Percentiles rank a stretch among this genome's conserved stretches.
phyloP scores from a whole-genome alignment of 2,888 invertebrate species.

The Drosophila siamana region DNA sequence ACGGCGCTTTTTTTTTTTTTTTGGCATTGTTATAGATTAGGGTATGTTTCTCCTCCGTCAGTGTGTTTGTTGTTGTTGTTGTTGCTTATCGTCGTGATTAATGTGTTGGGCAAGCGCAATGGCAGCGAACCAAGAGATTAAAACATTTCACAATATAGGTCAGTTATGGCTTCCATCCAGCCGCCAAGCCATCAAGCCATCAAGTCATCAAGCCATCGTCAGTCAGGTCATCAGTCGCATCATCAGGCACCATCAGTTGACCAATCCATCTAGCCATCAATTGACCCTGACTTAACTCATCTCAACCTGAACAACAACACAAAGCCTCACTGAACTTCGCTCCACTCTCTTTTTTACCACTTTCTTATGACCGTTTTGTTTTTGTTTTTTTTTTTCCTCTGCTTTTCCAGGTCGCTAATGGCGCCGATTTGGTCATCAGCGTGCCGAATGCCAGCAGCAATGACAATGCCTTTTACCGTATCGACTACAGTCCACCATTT shows the following conservation, averaged over 20 bases:
- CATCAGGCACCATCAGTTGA: not conserved
- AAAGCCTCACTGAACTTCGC: not conserved
- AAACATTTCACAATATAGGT: constrained; percentile 53
- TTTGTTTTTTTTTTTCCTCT: constrained; percentile 27
- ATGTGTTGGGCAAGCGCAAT: constrained; percentile 37
- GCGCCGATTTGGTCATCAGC: constrained; percentile 94
- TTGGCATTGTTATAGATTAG: constrained; percentile 27
- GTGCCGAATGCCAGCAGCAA: constrained; percentile 93
- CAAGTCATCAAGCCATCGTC: constrained; percentile 3
- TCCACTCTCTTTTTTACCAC: not conserved
- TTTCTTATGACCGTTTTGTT: constrained; percentile 9
- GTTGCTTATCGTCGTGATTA: constrained; percentile 52
- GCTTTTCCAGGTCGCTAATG: constrained; percentile 85
- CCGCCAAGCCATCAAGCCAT: not conserved
- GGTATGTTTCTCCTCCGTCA: not conserved
- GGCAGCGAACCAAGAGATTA: constrained; percentile 30
- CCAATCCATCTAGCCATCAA: constrained; percentile 13
- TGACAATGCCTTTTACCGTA: constrained; percentile 91
- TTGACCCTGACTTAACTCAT: constrained; percentile 17
- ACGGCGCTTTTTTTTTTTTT: constrained; percentile 17
- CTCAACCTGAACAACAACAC: not conserved
- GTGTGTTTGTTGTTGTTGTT: no score
- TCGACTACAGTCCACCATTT: constrained; percentile 94
- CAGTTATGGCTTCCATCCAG: constrained; percentile 32
- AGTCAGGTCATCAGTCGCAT: no score